Percentiles rank a stretch among this genome's conserved stretches.
These are phyloP conservation scores for Hyperopisus bebe DNA, from an alignment of 2,113 vertebrate genomes.

Conservation along the genomic window DNA sequence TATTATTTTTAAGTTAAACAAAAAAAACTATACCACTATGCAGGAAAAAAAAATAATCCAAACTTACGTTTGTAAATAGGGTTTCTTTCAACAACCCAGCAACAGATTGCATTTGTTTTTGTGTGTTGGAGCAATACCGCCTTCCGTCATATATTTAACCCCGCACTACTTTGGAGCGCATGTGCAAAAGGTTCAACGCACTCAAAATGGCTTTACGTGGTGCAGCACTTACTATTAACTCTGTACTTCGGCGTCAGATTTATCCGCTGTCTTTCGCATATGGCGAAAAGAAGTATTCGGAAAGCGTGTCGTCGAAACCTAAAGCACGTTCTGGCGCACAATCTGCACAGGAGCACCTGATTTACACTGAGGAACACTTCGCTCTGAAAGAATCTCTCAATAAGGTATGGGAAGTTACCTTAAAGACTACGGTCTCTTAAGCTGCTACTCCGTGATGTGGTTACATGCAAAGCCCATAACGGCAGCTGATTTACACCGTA, in stretches of 20 bases:
- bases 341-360: slow-evolving; percentile 22
- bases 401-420: slow-evolving; percentile 56
- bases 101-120: background rate
- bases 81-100: background rate
- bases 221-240: slow-evolving; percentile 9
- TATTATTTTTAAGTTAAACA: background rate
- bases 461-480: background rate
- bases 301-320: slow-evolving; percentile 39
- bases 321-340: slow-evolving; percentile 21
- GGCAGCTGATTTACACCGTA: background rate
- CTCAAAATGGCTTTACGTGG: slow-evolving; percentile 51
- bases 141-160: background rate
- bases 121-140: background rate
- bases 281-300: slow-evolving; percentile 42
- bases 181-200: slow-evolving; percentile 34
- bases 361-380: slow-evolving; percentile 52
- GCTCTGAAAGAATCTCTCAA: slow-evolving; percentile 55
- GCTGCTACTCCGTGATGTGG: background rate
- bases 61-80: background rate
- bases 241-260: slow-evolving; percentile 22
- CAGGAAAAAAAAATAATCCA: background rate
- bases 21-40: background rate
- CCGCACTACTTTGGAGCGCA: slow-evolving; percentile 40
- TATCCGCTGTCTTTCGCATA: slow-evolving; percentile 18
- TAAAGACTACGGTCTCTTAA: background rate